Percentiles rank a stretch among this genome's conserved stretches.
Conservation (phyloP, 2,888 invertebrate genomes). For the Anaspis maculata region DNA sequence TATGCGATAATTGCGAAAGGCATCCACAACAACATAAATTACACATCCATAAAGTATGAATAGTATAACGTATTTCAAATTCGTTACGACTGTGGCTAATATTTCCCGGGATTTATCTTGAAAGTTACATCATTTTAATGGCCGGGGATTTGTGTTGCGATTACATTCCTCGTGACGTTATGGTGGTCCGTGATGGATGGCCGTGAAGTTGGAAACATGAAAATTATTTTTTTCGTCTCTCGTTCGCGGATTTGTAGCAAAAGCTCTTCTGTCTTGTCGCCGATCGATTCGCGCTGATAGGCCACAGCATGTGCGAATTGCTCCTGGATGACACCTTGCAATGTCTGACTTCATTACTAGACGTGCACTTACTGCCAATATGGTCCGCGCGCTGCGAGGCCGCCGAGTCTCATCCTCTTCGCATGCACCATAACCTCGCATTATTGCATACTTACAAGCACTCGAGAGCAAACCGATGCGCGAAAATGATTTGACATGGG, state of each 20-base stretch:
- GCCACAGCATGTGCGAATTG: neutral
- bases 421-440: too few species aligned
- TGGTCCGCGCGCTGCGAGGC: too few species aligned
- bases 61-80: constrained; percentile 22
- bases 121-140: constrained; percentile 26
- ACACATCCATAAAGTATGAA: constrained; percentile 20
- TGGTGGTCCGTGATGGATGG: constrained; percentile 18
- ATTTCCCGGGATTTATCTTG: constrained; percentile 25
- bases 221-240: constrained; percentile 17
- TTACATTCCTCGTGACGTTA: constrained; percentile 20
- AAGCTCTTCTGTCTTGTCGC: too few species aligned
- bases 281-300: neutral
- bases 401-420: too few species aligned
- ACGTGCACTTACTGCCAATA: too few species aligned
- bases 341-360: too few species aligned
- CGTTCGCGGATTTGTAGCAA: constrained; percentile 6
- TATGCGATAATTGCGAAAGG: too few species aligned
- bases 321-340: neutral
- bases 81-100: constrained; percentile 21
- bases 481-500: too few species aligned
- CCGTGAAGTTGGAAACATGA: constrained; percentile 21
- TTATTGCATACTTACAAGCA: too few species aligned
- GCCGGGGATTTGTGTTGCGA: constrained; percentile 20
- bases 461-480: too few species aligned
- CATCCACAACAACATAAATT: too few species aligned